A percentile compares a stretch with the other conserved stretches of the same genome.
These are phyloP conservation scores for Dascillus cervinus DNA, from an alignment of 2,888 invertebrate genomes.

Conservation along the genomic window DNA sequence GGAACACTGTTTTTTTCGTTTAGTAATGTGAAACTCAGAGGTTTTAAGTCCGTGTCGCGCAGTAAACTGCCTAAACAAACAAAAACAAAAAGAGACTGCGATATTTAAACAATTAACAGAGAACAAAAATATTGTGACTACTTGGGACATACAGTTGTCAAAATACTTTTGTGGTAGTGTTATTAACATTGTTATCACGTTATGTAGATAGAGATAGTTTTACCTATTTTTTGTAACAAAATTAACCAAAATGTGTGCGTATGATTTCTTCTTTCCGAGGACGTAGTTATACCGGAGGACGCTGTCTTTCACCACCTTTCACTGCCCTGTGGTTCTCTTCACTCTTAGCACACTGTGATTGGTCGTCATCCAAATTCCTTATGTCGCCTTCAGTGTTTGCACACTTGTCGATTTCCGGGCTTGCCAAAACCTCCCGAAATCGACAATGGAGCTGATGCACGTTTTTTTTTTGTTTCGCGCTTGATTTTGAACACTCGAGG, in stretches of 20 bases:
- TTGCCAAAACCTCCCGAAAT: not conserved
- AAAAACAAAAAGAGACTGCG: conserved; percentile 47
- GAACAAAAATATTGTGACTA: conserved; percentile 42
- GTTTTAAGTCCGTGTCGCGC: conserved; percentile 21
- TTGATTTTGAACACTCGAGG: not conserved
- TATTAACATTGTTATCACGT: conserved; percentile 37
- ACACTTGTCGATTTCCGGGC: conserved; percentile 12
- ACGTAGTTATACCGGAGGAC: conserved; percentile 32
- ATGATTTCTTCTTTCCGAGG: conserved; percentile 14
- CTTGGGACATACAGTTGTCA: conserved; percentile 32
- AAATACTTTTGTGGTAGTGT: conserved; percentile 40
- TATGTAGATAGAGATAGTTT: conserved; percentile 40
- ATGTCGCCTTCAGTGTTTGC: conserved; percentile 29
- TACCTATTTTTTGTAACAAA: conserved; percentile 41
- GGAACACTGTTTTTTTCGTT: too few relatives aligned
- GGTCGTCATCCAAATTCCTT: conserved; percentile 44
- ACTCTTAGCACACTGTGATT: conserved; percentile 31
- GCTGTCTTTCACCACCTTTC: conserved; percentile 24
- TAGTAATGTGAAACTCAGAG: too few relatives aligned
- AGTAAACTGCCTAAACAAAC: conserved; percentile 29
- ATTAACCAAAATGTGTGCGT: conserved; percentile 17
- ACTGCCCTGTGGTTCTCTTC: conserved; percentile 16
- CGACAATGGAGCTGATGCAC: conserved; percentile 1
- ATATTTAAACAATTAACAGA: conserved; percentile 43
- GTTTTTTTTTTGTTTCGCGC: not conserved